These are phyloP conservation scores for Lepidochitona cinerea DNA, from an alignment of 2,888 invertebrate species.

Conservation along the genomic window DNA sequence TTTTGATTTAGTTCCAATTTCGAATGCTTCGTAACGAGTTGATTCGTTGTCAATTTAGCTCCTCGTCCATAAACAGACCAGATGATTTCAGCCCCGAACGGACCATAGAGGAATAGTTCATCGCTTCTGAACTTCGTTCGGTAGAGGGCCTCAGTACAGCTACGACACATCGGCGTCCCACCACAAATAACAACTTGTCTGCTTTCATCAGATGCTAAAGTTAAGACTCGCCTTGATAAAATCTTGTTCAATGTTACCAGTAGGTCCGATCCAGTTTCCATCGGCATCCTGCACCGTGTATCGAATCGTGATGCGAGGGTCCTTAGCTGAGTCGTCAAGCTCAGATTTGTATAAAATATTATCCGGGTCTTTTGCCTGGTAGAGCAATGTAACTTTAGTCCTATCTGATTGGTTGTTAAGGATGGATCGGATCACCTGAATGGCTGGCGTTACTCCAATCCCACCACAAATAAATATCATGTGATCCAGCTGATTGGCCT, in stretches of 20 bases:
- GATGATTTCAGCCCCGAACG: background rate
- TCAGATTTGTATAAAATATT: background rate
- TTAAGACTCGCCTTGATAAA: background rate
- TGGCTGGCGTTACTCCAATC: background rate
- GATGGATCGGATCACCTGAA: background rate
- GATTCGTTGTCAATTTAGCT: background rate
- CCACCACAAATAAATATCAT: background rate
- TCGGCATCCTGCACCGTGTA: constrained; percentile 1
- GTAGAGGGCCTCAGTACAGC: background rate
- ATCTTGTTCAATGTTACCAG: background rate
- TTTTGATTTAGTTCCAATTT: too few species aligned
- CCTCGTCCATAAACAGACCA: background rate
- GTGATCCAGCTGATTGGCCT: background rate
- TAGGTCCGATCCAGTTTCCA: background rate
- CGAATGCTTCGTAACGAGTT: too few species aligned
- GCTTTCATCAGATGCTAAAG: background rate
- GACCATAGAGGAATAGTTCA: background rate
- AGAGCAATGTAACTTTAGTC: background rate
- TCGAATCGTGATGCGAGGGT: background rate
- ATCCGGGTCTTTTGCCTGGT: background rate
- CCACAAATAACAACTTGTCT: background rate
- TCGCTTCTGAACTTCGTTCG: background rate
- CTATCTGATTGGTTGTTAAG: background rate
- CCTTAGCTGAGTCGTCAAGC: background rate
- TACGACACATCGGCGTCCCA: background rate